Evolutionary conservation across 2,797 vertebrate species (phyloP).

Genomic region (Thunnus albacares): DNA sequence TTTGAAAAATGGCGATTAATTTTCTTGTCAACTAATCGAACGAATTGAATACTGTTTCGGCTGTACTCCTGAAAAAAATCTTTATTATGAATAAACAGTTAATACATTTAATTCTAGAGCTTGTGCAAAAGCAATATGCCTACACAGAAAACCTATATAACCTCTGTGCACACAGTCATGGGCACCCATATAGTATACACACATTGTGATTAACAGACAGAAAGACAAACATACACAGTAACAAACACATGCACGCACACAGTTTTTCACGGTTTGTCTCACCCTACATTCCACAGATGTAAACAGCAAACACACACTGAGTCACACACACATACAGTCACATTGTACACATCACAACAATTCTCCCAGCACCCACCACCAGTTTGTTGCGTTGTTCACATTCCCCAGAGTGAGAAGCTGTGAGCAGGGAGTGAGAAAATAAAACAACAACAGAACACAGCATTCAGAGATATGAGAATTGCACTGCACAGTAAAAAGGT

Average conservation of each 20-base stretch:
- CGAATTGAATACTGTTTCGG: too few species aligned
- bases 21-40: too few species aligned
- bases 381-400: slow-evolving; percentile 58
- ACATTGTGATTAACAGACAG: slow-evolving; percentile 12
- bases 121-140: background rate
- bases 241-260: background rate
- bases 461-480: slow-evolving; percentile 17
- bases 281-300: slow-evolving; percentile 17
- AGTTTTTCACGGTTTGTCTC: slow-evolving; percentile 34
- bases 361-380: slow-evolving; percentile 47
- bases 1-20: too few species aligned
- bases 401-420: slow-evolving; percentile 46
- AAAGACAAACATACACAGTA: background rate
- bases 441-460: slow-evolving; percentile 51
- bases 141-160: slow-evolving; percentile 2
- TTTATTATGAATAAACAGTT: background rate
- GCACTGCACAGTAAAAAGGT: slow-evolving; percentile 15
- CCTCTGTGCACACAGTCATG: slow-evolving; percentile 4
- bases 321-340: slow-evolving; percentile 3
- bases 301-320: slow-evolving; percentile 26
- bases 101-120: background rate
- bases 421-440: slow-evolving; percentile 30
- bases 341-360: slow-evolving; percentile 28
- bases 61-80: too few species aligned
- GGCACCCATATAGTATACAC: background rate